These are phyloP conservation scores for Odontothrips loti DNA, from an alignment of 2,888 invertebrate species.

Conservation along the genomic window DNA sequence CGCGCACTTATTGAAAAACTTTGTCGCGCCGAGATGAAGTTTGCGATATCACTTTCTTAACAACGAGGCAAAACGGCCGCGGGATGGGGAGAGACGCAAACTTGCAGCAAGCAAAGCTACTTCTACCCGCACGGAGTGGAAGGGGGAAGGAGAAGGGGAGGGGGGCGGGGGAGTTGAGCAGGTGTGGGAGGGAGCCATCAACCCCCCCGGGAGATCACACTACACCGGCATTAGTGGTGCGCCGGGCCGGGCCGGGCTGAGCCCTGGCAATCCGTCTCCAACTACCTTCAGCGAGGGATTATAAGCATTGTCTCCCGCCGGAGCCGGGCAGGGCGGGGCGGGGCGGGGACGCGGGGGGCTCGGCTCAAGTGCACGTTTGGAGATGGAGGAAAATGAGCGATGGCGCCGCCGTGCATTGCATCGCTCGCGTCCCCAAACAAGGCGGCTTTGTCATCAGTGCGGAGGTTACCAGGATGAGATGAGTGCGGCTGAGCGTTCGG, in stretches of 20 bases:
- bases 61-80: background rate
- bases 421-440: too few species aligned
- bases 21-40: constrained; percentile 19
- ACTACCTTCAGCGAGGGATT: constrained; percentile 14
- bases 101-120: background rate
- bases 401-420: background rate
- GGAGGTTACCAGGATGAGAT: background rate
- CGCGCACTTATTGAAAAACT: constrained; percentile 24
- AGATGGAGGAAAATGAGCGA: too few species aligned
- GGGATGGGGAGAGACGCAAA: background rate
- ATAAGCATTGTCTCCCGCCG: constrained; percentile 1
- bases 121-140: background rate
- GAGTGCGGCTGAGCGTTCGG: background rate
- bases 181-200: background rate
- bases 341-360: background rate
- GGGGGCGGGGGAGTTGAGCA: background rate
- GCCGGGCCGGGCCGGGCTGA: background rate
- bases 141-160: background rate
- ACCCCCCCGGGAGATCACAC: background rate
- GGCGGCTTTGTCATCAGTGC: background rate
- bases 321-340: background rate
- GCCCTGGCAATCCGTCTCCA: background rate
- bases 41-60: constrained; percentile 11
- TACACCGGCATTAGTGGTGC: background rate
- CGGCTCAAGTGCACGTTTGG: too few species aligned